Percentiles rank a stretch among this genome's conserved stretches.
These are phyloP conservation scores for Pomatorhinus ruficollis DNA, from an alignment of 2,113 vertebrate genomes.

Conservation along the genomic window DNA sequence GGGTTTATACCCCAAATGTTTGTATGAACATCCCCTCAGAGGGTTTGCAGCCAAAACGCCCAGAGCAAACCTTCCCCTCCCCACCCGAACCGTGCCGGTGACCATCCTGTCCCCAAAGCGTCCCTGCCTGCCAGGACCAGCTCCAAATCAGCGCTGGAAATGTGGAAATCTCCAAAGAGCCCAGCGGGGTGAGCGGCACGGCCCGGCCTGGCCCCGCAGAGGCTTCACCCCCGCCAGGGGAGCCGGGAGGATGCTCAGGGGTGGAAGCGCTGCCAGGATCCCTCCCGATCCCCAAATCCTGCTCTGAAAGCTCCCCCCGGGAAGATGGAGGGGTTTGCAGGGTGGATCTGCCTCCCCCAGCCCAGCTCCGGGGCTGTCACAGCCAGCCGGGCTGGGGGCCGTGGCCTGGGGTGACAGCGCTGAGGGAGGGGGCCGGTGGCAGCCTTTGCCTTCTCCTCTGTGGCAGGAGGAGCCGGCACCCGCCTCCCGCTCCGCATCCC, in stretches of 20 bases:
- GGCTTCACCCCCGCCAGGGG: background rate
- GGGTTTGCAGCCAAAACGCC: background rate
- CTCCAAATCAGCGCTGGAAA: rapidly evolving
- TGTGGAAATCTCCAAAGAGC: background rate
- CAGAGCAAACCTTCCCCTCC: background rate
- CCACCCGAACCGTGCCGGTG: background rate
- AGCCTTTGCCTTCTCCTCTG: background rate
- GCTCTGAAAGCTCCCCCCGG: background rate
- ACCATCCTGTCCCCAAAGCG: rapidly evolving
- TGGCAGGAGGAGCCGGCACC: background rate
- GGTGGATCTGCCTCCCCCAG: background rate
- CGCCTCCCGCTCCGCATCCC: background rate
- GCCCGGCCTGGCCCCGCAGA: background rate
- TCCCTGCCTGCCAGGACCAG: rapidly evolving
- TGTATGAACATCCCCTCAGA: rapidly evolving
- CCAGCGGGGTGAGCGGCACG: background rate
- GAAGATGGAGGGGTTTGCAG: background rate
- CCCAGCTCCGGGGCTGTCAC: rapidly evolving
- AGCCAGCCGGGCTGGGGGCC: background rate
- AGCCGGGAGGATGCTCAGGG: background rate
- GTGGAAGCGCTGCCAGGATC: background rate
- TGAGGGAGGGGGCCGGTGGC: background rate
- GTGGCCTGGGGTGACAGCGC: background rate
- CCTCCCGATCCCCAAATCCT: rapidly evolving
- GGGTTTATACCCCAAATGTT: background rate